Percentiles rank a stretch among this genome's conserved stretches.
phyloP scores from a whole-genome alignment of 2,113 vertebrate genomes.

The Maccullochella peelii region DNA sequence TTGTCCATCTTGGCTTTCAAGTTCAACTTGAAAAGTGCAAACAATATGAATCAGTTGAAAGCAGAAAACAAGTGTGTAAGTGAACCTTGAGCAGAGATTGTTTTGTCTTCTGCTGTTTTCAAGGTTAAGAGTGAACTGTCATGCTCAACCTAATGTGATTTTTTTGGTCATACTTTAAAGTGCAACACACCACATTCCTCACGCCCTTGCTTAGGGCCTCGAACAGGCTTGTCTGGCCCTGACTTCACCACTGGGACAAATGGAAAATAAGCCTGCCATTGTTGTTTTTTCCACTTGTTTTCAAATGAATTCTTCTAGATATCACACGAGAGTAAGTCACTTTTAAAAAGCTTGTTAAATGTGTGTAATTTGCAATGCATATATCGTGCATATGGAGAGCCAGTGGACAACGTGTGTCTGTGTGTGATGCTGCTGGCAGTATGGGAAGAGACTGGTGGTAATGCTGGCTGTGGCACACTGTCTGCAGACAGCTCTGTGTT shows the following conservation, averaged over 20 bases:
- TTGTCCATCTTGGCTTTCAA: background rate
- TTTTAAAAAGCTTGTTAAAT: background rate
- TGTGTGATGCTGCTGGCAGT: slow-evolving; percentile 14
- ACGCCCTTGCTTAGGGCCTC: too few relatives aligned
- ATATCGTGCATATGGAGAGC: too few relatives aligned
- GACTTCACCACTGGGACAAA: background rate
- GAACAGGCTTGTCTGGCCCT: background rate
- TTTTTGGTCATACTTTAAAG: too few relatives aligned
- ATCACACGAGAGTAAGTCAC: too few relatives aligned
- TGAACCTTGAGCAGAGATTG: background rate
- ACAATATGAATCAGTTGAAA: background rate
- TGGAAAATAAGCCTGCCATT: background rate
- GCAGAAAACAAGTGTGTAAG: background rate
- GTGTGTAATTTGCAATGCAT: background rate
- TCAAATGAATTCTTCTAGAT: background rate
- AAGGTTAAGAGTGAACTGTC: too few relatives aligned
- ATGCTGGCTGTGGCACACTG: slow-evolving; percentile 33
- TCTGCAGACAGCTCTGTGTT: slow-evolving; percentile 60
- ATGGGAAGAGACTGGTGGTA: slow-evolving; percentile 44
- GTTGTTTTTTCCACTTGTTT: background rate
- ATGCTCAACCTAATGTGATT: too few relatives aligned
- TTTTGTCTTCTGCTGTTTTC: too few relatives aligned
- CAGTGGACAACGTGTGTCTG: background rate
- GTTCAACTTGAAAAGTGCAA: background rate
- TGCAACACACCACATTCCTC: too few relatives aligned